Base-by-base conservation (phyloP, 2,113 vertebrate genomes). In the Rhinolophus ferrumequinum region DNA sequence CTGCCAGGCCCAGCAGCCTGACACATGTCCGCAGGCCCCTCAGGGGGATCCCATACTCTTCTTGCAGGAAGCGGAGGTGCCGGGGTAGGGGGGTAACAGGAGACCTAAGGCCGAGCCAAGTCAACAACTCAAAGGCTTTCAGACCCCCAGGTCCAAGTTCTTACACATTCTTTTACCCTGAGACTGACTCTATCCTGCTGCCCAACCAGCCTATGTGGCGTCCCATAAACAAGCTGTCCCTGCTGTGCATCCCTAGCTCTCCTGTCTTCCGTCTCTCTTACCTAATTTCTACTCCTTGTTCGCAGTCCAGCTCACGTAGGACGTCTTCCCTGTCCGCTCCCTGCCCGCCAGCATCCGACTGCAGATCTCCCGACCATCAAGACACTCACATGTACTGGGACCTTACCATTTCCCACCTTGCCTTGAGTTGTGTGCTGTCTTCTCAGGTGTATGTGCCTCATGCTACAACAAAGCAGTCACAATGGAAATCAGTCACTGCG, bases 331-430 rank as follows among this genome's bases (percentile, higher is more conserved):
- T n/a, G 41, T 33, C 33, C 3, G 56, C 52, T 22, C 33, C 19
- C 54, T 75, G 72, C 16, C 62, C 33, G 15, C n/a, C 26, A 44
- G 26, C 14, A 4, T 26, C 60, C 38, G 52, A 22, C 77, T 8
- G 4, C 24, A 12, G 30, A 1, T n/a, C 30, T 14, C 18, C 28
- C 19, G 24, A 1, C 6, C 30, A 22, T 3, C 4, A 16, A 19
- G 0, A 2, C 14, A 4, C 76, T 73, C 22, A 8, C 2, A 0
- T 24, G 14, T 26, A 13, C 30, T 44, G 38, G 15, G 62, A 30
- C 28, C 8, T 8, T 9, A 3, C 26, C 4, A 12, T 50, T 13
- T 6, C 33, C 60, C 56, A 15, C 47, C 47, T n/a, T 18, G 33
- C 33, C 70, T 41, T 60, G 50, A 70, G 28, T 8, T 5, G 0